phyloP scores from a whole-genome alignment of 2,888 invertebrate species.

The Dione vanillae region DNA sequence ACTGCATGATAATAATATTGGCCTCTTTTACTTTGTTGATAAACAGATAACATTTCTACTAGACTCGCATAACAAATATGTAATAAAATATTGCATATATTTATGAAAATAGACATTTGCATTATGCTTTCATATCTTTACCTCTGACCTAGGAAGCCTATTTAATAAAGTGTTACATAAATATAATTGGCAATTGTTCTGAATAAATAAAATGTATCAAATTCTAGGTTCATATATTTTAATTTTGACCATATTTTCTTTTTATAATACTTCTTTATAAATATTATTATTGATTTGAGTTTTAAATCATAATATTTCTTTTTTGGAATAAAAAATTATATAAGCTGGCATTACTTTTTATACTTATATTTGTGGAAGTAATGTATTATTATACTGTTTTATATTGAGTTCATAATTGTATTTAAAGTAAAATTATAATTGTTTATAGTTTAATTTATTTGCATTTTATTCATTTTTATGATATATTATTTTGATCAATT shows the following conservation, averaged over 20 bases:
- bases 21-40: conserved; percentile 41
- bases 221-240: neutral
- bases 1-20: conserved; percentile 31
- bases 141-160: conserved; percentile 20
- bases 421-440: too few species aligned
- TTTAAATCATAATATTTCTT: neutral
- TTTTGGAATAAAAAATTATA: too few species aligned
- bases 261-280: neutral
- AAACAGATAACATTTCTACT: conserved; percentile 32
- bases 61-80: conserved; percentile 8
- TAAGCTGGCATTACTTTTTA: too few species aligned
- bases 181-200: neutral
- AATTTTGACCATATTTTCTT: neutral
- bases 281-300: neutral
- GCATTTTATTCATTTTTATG: too few species aligned
- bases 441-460: too few species aligned
- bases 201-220: neutral
- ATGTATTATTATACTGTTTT: too few species aligned
- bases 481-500: too few species aligned
- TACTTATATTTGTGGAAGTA: too few species aligned
- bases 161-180: neutral
- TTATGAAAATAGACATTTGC: conserved; percentile 15
- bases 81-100: conserved; percentile 1
- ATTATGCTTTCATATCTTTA: conserved; percentile 33
- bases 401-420: too few species aligned